Base-by-base conservation (phyloP, 2,888 invertebrate genomes). In the Neria commutata region DNA sequence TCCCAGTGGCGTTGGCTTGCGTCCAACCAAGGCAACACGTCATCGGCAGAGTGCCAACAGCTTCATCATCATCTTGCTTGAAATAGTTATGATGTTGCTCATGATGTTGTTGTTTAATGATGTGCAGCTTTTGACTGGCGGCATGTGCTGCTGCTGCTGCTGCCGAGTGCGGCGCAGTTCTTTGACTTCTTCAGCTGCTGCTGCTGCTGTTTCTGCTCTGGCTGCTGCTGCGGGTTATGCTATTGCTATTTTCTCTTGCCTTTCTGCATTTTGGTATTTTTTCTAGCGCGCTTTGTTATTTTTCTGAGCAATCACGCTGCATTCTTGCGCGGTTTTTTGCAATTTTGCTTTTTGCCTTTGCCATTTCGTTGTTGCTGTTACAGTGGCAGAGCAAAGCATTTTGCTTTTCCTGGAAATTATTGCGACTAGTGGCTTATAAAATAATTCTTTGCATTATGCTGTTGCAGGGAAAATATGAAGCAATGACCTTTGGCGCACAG, bases 121-220 rank as follows among this genome's bases (percentile, higher is more conserved):
- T n/a, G 4, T 45, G 48, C 29, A 33, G 48, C 23, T 21, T 17
- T 21, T 47, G 46, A n/a, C 25, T 17, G n/a, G 19, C 37, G 23
- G 14, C 14, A 21, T 3, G 17, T n/a, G 1, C 33, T 19, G 2
- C 17, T 33, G 49, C 33, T 29, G 50, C 33, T 17, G 50, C 48
- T 51, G 48, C 40, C 33, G 52, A 26, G 42, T 25, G n/a, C 25
- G 24, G 42, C 50, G 45, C 54, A 63, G 63, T 66, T 66, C 63
- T 61, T 66, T 66, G 63, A 66, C 66, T 66, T 54, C 54, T 53
- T 53, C 48, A 47, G 52, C 52, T 37, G 57, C 52, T 48, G 46
- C 25, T 26, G 33, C 33, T 11, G 19, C n/a, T 51, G 51, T 50
- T 50, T 17, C 21, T 46, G 17, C n/a, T 46, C 24, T 48, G 23